These are phyloP conservation scores for Orchesella flavescens DNA, from an alignment of 2,888 invertebrate genomes.

Conservation along the genomic window DNA sequence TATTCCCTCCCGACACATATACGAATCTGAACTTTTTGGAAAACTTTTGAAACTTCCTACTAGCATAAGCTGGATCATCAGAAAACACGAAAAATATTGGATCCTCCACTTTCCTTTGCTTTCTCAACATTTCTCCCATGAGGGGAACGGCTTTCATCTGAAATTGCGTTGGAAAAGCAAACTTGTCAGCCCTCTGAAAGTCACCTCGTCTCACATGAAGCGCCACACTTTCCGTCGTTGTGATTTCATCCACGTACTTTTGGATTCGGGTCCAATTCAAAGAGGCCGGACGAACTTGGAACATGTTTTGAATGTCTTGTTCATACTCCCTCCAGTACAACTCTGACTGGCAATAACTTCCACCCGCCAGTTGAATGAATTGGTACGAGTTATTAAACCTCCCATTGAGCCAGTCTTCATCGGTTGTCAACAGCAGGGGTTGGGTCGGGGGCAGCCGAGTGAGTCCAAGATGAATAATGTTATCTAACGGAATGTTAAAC, in stretches of 20 bases:
- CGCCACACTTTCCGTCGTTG: conserved; percentile 31
- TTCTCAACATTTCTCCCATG: not conserved
- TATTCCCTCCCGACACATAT: not conserved
- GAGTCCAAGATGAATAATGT: not conserved
- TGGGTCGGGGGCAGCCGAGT: not conserved
- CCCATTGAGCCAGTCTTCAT: not conserved
- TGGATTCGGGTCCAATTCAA: not conserved
- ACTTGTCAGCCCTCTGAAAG: not conserved
- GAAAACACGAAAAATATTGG: conserved; percentile 48
- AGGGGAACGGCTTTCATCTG: conserved; percentile 14
- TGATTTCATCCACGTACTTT: not conserved
- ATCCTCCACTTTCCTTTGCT: not conserved
- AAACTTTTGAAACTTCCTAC: conserved; percentile 5
- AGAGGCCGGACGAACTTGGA: not conserved
- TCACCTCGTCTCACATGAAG: conserved; percentile 48
- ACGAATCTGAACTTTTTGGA: not conserved
- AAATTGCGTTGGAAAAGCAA: not conserved
- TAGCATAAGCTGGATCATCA: conserved; percentile 20
- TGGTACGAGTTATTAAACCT: not conserved
- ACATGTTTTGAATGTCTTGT: not conserved
- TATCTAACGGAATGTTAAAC: conserved; percentile 23
- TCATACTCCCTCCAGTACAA: not conserved
- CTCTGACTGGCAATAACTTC: conserved; percentile 25
- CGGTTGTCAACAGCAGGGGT: not conserved
- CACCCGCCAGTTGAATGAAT: not conserved